Evolutionary conservation across 1,140 invertebrate genomes (phyloP), one percentile per base, ranked within the genome.

Genomic region (Macrobrachium nipponense): DNA sequence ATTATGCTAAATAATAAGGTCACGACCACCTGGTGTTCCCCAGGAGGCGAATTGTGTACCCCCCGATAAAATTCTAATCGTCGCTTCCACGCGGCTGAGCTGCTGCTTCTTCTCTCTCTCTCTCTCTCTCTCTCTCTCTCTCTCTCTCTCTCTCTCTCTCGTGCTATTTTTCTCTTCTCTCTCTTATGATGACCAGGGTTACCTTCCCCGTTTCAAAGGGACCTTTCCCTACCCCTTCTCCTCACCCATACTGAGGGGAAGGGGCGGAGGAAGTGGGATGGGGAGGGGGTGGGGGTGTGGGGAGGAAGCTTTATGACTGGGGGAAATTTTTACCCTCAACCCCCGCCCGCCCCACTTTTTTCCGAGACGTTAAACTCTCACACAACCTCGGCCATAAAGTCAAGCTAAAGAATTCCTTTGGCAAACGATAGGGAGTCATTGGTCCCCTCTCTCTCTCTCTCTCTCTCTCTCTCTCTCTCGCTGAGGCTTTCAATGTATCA

Each of bases 111-210:
- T 73, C 72, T 73, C 72, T 73, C 72, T 73, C 72, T 73, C 72
- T 73, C 72, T 73, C 72, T 73, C 72, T 73, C 72, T 73, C 23
- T 36, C 72, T 73, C 20, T 36, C 23, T 73, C 72, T 73, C 72
- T 73, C 72, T 73, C 72, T 73, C 72, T 73, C 23, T 73, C 72
- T 73, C 72, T 73, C 72, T 73, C 72, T 73, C 72, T 27, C 72
- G 36, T 51, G 43, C 27, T 73, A 36, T 73, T 36, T 70, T n/a
- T 70, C 66, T 5, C 66, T n/a, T n/a, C n/a, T n/a, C n/a, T n/a
- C n/a, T n/a, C n/a, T n/a, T n/a, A n/a, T n/a, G n/a, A n/a, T n/a
- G n/a, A n/a, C n/a, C n/a, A n/a, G n/a, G n/a, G n/a, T n/a, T n/a
- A n/a, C 70, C 44, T 27, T 27, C 23, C 8, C 70, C 44, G 23